Evolutionary conservation across 2,797 vertebrate genomes (phyloP), one percentile per base, ranked within the genome.

Genomic region (Chiloscyllium punctatum): DNA sequence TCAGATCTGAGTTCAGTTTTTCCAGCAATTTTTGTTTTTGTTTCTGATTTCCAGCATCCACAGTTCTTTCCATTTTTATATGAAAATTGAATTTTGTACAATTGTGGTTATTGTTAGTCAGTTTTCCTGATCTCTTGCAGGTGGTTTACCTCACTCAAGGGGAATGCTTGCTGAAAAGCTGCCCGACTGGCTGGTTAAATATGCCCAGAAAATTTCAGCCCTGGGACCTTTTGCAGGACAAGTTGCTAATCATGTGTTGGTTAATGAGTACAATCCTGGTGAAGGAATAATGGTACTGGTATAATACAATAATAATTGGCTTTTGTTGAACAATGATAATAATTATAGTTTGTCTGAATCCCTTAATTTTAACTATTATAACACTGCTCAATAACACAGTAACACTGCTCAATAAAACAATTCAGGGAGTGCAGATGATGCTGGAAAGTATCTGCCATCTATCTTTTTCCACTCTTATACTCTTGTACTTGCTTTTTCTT

Each of bases 201-300:
- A 98, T 94, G 97, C 98, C 30, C 97, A 98, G 69, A 98, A 97
- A 86, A 98, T 99, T 11, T 99, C 99, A 79, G 96, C 97, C 27
- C 97, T 99, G 0, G 98, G 97, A 0, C 97, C 97, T 0, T 99
- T 99, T 96, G 96, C 97, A n/a, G 98, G 98, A 72, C 98, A 98
- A 95, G 96, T 92, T 0, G 98, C 99, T 88, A 99, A 99, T 96
- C 98, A 99, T 3, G 98, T 99, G 96, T 97, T 99, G 96, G 98
- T 99, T 96, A 99, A 99, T n/a, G 98, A 99, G 96, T 99, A 99
- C 95, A 97, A 97, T 95, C 97, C 96, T 37, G 98, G 98, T 23
- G 98, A 99, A 96, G 98, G 99, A 91, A 99, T 99, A 92, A 99
- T 99, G 98, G 98, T 98, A 97, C 11, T 68, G 33, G 33, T 62